phyloP scores from a whole-genome alignment of 2,113 vertebrate genomes.

The Crotophaga sulcirostris region DNA sequence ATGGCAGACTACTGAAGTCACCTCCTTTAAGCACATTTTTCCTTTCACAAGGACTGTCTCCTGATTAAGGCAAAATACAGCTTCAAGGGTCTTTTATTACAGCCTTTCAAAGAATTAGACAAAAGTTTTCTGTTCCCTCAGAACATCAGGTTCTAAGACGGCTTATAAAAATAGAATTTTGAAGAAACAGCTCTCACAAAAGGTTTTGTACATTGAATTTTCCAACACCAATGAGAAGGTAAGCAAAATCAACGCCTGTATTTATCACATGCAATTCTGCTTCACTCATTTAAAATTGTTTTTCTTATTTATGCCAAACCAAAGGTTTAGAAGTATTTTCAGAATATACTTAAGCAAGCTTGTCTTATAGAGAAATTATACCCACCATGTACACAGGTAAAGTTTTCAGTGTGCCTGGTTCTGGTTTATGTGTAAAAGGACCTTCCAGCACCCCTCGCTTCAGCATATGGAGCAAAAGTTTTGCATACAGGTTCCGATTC shows the following conservation, averaged over 20 bases:
- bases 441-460: conserved; percentile 83
- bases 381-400: conserved; percentile 91
- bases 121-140: background rate
- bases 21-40: background rate
- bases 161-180: no score
- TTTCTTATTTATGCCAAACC: background rate
- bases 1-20: background rate
- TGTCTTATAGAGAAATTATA: background rate
- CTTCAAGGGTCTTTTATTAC: background rate
- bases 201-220: background rate
- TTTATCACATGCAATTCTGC: background rate
- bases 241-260: background rate
- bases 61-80: background rate
- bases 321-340: background rate
- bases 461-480: conserved; percentile 91
- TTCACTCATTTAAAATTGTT: background rate
- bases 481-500: conserved; percentile 89
- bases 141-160: no score
- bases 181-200: no score
- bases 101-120: background rate
- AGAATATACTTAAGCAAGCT: background rate
- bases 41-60: background rate
- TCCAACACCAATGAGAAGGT: background rate
- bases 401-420: conserved; percentile 82
- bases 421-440: conserved; percentile 87